A percentile compares a stretch with the other conserved stretches of the same genome.
phyloP scores from a whole-genome alignment of 1,140 invertebrate species.

The Pachypeltis micranthus region DNA sequence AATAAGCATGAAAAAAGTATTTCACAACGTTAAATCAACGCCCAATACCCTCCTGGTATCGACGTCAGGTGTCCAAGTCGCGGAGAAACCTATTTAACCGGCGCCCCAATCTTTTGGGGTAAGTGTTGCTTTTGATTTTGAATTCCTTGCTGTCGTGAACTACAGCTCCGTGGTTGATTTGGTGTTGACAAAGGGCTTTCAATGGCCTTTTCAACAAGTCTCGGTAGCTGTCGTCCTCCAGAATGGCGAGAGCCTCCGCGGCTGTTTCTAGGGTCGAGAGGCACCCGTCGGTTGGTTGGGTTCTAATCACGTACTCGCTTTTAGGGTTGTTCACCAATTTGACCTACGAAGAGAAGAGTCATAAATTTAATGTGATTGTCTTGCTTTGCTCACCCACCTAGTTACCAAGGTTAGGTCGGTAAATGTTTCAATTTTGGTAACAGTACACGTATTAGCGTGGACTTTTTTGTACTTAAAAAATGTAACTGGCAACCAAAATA shows the following conservation, averaged over 20 bases:
- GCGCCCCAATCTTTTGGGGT: slow-evolving; percentile 71
- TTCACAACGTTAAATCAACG: no score
- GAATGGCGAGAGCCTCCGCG: slow-evolving; percentile 61
- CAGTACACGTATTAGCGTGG: no score
- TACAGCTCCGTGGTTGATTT: slow-evolving; percentile 80
- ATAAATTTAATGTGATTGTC: no score
- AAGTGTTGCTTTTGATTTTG: slow-evolving; percentile 70
- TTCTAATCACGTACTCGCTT: slow-evolving; percentile 84
- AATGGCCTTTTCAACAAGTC: slow-evolving; percentile 63
- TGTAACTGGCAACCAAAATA: no score
- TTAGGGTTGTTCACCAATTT: slow-evolving; percentile 56
- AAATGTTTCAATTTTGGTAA: no score
- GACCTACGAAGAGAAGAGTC: slow-evolving; percentile 45
- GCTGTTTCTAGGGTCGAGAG: slow-evolving; percentile 85
- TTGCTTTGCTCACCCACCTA: no score
- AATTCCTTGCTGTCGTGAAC: slow-evolving; percentile 87
- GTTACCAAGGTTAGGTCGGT: no score
- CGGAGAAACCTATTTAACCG: slow-evolving; percentile 38
- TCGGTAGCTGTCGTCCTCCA: slow-evolving; percentile 58
- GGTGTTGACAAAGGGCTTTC: slow-evolving; percentile 67
- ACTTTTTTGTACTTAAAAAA: no score
- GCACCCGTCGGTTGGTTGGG: slow-evolving; percentile 82
- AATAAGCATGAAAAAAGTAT: no score
- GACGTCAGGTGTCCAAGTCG: slow-evolving; percentile 7
- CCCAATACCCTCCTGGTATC: no score